Evolutionary conservation across 2,797 vertebrate species (phyloP), one percentile per base, ranked within the genome.

Genomic region (Pangasius krempfi): DNA sequence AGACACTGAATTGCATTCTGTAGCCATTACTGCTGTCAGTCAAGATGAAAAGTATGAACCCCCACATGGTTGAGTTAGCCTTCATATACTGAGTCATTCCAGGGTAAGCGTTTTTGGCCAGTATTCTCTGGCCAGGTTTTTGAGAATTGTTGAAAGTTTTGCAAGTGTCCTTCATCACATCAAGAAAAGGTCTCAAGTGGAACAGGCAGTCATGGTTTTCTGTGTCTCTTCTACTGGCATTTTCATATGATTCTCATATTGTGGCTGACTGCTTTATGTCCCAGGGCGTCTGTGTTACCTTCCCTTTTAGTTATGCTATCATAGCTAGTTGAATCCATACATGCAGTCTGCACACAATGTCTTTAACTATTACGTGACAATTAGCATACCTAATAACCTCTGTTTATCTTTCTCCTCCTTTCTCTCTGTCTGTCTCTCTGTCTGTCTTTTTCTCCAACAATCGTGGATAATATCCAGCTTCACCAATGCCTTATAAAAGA

Each of bases 141-240:
- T 68, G 27, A 83, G 60, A 44, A 1, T 18, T 20, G 44, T 50
- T 68, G 27, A 84, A 84, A 84, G 44, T 66, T 66, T 84, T 22
- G n/a, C 82, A 84, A 84, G 62, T 66, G 40, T 50, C 18, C 58
- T 83, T 83, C 44, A 84, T 52, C 33, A 44, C 22, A 68, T 33
- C 5, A 30, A 58, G 78, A 50, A 64, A 5, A 83, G 58, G 7
- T 83, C 37, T 82, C 58, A 83, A 64, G 80, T 62, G 37, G 13
- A 64, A 14, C 6, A 83, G 80, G 37, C 58, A 68, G 16, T 30
- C 81, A 84, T 44, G 40, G 14, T n/a, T 0, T 27, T 27, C 6
- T 27, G 2, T 62, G 3, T 64, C 40, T 64, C 8, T 44, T 47
- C 30, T 30, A 9, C 60, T 83, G 58, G 2, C 58, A 47, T n/a